Conservation (phyloP, 2,888 invertebrate genomes). For the Tanytarsus gracilentus region DNA sequence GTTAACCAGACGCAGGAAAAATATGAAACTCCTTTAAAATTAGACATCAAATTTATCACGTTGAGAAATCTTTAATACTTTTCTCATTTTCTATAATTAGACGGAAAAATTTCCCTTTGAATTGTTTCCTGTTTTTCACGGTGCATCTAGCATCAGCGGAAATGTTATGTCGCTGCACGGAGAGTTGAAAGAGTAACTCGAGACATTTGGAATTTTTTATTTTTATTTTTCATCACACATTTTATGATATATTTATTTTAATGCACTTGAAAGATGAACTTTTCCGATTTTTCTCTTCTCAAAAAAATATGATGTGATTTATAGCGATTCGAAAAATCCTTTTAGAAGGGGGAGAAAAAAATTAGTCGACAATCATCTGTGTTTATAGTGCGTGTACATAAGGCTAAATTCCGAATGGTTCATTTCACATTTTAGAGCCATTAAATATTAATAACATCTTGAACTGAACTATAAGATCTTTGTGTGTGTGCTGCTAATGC, state of each 20-base stretch:
- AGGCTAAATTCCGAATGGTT: conserved; percentile 11
- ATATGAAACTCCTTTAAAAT: conserved; percentile 13
- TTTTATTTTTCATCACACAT: too few relatives aligned
- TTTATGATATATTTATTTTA: not conserved
- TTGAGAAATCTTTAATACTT: conserved; percentile 9
- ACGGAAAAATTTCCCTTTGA: conserved; percentile 9
- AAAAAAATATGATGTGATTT: not conserved
- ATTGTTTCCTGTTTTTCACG: conserved; percentile 28
- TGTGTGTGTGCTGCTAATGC: too few relatives aligned
- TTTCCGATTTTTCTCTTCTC: not conserved
- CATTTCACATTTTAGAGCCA: conserved; percentile 20
- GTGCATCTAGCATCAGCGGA: conserved; percentile 12
- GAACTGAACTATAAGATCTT: not conserved
- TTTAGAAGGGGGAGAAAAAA: not conserved
- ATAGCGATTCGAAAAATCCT: conserved; percentile 5
- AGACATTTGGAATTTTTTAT: not conserved
- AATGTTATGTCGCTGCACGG: conserved; percentile 16
- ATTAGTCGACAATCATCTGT: not conserved
- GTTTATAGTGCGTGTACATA: not conserved
- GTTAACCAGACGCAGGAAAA: conserved; percentile 8
- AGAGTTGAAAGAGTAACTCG: conserved; percentile 9
- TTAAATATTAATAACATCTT: conserved; percentile 27
- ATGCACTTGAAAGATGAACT: not conserved
- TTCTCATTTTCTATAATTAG: conserved; percentile 19
- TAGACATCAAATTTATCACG: not conserved